Evolutionary conservation across 1,140 invertebrate species (phyloP).

Genomic region (Drosophila bocqueti): DNA sequence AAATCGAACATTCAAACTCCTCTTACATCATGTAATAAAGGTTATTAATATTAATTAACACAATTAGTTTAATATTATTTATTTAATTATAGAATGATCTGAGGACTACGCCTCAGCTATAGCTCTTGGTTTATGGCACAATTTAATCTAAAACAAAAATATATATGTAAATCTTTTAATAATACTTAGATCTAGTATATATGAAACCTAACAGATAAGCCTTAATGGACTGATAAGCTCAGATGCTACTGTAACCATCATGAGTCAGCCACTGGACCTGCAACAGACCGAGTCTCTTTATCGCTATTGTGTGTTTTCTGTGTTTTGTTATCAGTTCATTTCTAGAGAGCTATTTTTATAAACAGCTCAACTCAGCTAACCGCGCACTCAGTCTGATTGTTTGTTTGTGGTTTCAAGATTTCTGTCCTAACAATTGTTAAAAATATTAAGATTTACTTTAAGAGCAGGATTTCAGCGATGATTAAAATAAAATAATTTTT

Average conservation of each 20-base stretch:
- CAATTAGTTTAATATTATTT: too few relatives aligned
- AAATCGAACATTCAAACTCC: too few relatives aligned
- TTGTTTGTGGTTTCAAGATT: neutral
- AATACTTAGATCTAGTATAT: neutral
- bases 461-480: neutral
- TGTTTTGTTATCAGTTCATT: conserved; percentile 46
- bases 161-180: neutral
- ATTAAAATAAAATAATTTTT: too few relatives aligned
- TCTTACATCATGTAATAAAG: too few relatives aligned
- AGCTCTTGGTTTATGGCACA: neutral
- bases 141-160: neutral
- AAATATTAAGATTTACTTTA: neutral
- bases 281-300: neutral
- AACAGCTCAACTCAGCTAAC: neutral
- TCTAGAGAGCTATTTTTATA: neutral
- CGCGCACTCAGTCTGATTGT: neutral
- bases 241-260: conserved; percentile 4
- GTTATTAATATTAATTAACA: too few relatives aligned
- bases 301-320: conserved; percentile 6
- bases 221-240: neutral
- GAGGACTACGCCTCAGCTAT: neutral
- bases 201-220: neutral
- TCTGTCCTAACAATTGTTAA: neutral
- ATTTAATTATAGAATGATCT: neutral
- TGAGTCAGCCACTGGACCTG: conserved; percentile 1